These are phyloP conservation scores for Phrynocephalus versicolor DNA, from an alignment of 2,113 vertebrate genomes.

Conservation along the genomic window DNA sequence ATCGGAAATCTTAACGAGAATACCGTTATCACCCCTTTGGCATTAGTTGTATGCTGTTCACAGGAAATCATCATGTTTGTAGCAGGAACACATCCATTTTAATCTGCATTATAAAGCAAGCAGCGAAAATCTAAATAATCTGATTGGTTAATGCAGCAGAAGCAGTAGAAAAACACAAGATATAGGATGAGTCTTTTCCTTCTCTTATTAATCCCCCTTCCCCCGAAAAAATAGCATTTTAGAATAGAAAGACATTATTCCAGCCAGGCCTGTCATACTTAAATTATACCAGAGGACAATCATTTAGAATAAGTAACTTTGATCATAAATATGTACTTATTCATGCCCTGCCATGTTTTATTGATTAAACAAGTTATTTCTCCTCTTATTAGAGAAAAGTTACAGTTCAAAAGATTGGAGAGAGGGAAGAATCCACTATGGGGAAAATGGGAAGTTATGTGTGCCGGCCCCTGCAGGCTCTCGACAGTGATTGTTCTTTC, in stretches of 20 bases:
- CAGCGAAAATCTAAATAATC: constrained; percentile 40
- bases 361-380: constrained; percentile 64
- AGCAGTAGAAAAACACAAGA: constrained; percentile 20
- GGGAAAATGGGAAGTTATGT: constrained; percentile 52
- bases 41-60: constrained; percentile 32
- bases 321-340: constrained; percentile 59
- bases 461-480: constrained; percentile 18
- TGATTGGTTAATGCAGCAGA: constrained; percentile 38
- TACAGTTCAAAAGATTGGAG: constrained; percentile 55
- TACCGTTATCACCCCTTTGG: constrained; percentile 37
- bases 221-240: constrained; percentile 42
- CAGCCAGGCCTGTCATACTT: constrained; percentile 30
- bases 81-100: constrained; percentile 28
- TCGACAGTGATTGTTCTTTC: constrained; percentile 20
- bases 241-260: constrained; percentile 39
- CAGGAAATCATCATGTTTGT: constrained; percentile 1
- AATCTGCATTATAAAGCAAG: constrained; percentile 35
- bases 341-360: constrained; percentile 50
- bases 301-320: constrained; percentile 55
- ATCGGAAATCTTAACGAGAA: constrained; percentile 37
- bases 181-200: constrained; percentile 38
- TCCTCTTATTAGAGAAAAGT: constrained; percentile 52
- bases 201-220: constrained; percentile 43
- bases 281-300: constrained; percentile 44
- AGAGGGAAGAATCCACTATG: constrained; percentile 11